phyloP scores from a whole-genome alignment of 2,888 invertebrate genomes.

The Eremobia ochroleuca region DNA sequence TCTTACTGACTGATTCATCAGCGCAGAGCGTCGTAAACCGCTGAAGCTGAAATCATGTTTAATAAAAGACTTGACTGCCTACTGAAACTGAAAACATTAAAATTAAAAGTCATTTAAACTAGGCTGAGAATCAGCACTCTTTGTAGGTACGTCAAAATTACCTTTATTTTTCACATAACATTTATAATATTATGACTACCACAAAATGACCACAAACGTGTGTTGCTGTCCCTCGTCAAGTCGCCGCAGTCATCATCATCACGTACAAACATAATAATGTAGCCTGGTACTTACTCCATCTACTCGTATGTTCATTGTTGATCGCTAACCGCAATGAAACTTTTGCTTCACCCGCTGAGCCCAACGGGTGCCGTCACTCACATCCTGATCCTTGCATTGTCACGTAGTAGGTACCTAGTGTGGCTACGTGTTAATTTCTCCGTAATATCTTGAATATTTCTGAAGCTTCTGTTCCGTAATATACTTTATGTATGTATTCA shows the following conservation, averaged over 20 bases:
- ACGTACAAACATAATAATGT: not conserved
- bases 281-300: not conserved
- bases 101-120: not conserved
- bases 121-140: not conserved
- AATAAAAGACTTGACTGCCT: not conserved
- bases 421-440: not conserved
- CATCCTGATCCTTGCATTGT: not conserved
- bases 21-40: not conserved
- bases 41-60: not conserved
- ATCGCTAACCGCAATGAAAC: conserved; percentile 3
- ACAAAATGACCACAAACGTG: not conserved
- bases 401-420: not conserved
- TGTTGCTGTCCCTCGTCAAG: not conserved
- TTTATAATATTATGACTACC: too few relatives aligned
- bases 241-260: not conserved
- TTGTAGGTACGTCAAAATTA: not conserved
- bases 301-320: not conserved
- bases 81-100: not conserved
- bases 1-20: not conserved
- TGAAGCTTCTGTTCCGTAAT: too few relatives aligned
- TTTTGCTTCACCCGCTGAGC: not conserved
- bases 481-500: too few relatives aligned
- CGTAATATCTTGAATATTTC: not conserved
- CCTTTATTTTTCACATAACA: not conserved
- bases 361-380: not conserved